Evolutionary conservation across 2,797 vertebrate genomes (phyloP).

Genomic region (Melanotaenia boesemani): DNA sequence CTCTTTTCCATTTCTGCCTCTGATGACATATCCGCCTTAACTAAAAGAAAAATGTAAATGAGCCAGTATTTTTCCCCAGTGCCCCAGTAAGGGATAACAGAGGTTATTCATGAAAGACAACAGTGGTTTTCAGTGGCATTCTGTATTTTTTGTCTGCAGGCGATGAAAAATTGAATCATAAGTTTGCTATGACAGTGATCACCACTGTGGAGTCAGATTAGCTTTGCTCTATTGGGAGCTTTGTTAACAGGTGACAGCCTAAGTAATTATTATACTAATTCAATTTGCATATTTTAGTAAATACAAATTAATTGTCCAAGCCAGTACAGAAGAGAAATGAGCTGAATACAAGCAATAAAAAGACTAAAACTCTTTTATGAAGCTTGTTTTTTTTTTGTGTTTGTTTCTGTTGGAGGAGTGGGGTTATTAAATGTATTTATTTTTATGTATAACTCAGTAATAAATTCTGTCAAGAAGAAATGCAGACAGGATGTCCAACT

Average conservation of each 20-base stretch:
- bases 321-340: conserved; percentile 31
- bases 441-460: conserved; percentile 18
- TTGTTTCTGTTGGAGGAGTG: neutral
- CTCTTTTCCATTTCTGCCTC: conserved; percentile 48
- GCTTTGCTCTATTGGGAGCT: conserved; percentile 63
- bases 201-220: conserved; percentile 67
- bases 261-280: conserved; percentile 74
- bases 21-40: conserved; percentile 56
- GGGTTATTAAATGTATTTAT: conserved; percentile 13
- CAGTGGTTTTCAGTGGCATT: conserved; percentile 22
- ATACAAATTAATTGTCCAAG: conserved; percentile 58
- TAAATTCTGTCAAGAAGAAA: conserved; percentile 34
- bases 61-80: conserved; percentile 52
- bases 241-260: conserved; percentile 73
- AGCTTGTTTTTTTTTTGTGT: neutral
- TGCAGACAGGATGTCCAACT: neutral
- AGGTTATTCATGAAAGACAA: conserved; percentile 54
- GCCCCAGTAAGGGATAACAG: conserved; percentile 46
- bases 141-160: conserved; percentile 28
- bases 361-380: conserved; percentile 23
- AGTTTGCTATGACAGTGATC: conserved; percentile 64
- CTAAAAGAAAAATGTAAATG: conserved; percentile 49
- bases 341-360: conserved; percentile 43
- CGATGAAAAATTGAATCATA: conserved; percentile 55
- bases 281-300: conserved; percentile 76